Conservation (phyloP, 2,797 vertebrate species). For the Myotis vivesi region DNA sequence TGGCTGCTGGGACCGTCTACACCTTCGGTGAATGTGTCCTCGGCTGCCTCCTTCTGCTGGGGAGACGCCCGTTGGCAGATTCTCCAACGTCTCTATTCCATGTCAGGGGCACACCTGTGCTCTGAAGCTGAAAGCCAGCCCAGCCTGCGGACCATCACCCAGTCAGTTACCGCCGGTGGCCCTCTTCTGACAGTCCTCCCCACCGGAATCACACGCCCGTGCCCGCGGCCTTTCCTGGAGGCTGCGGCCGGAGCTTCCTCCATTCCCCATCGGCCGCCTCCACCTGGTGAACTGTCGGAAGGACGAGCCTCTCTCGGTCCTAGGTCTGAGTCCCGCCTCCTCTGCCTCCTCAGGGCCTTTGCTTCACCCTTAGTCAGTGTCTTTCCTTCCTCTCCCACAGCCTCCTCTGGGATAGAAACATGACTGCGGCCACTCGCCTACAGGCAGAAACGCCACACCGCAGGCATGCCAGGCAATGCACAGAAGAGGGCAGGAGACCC, state of each 20-base stretch:
- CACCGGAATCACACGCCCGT: too few species aligned
- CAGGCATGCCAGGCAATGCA: neutral
- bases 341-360: neutral
- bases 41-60: neutral
- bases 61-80: neutral
- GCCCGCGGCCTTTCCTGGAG: neutral
- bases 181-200: too few species aligned
- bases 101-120: neutral
- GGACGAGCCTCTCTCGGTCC: fast-evolving
- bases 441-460: neutral
- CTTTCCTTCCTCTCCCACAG: neutral
- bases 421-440: fast-evolving
- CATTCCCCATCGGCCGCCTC: neutral
- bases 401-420: neutral
- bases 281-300: neutral
- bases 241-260: neutral
- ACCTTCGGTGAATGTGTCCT: neutral
- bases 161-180: neutral
- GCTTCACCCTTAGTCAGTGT: neutral
- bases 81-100: neutral
- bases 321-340: neutral
- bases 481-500: neutral
- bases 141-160: neutral
- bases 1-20: neutral
- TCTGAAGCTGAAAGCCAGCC: neutral